Evolutionary conservation across 2,113 vertebrate species (phyloP), one percentile per base, ranked within the genome.

Genomic region (Ceyx margarethae): DNA sequence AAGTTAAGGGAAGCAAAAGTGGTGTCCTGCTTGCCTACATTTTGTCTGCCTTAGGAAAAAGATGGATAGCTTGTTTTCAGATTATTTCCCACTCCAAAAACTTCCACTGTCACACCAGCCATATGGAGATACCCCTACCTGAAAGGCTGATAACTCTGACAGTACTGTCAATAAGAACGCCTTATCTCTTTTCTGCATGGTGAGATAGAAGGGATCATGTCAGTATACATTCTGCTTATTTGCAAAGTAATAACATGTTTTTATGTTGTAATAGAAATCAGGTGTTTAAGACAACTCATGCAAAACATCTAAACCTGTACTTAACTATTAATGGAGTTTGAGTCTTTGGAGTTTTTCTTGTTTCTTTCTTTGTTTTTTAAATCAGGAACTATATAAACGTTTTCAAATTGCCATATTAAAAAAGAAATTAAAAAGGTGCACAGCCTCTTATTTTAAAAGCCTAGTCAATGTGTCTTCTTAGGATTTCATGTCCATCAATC

Each of bases 401-500:
- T 87, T 87, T 57, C 25, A 67, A 46, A 90, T 9, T 78, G 18
- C 13, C 5, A 1, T 28, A 66, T 48, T 84, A 31, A 22, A 71
- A 69, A 60, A 65, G 42, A 90, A 84, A 85, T 42, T 76, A 50
- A 45, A 69, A 53, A 91, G 25, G 15, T 67, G 8, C 26, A 58
- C 40, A 72, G 9, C 11, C 42, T 15, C 28, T 62, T 51, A 48
- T 35, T 66, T 90, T 89, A 90, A 95, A 94, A 87, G 40, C 66
- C 15, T 87, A 29, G 6, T 61, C 65, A 73, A 23, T 89, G 57
- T 91, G 81, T 81, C 37, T 2, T 74, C 73, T 72, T 89, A 78
- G 80, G 86, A 94, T 90, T 93, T 90, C 62, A 54, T 13, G 42
- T 62, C 78, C 64, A 92, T 95, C 91, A 93, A 11, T 92, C 79